These are phyloP conservation scores for Euwallacea similis DNA, from an alignment of 1,140 invertebrate genomes.

Conservation along the genomic window DNA sequence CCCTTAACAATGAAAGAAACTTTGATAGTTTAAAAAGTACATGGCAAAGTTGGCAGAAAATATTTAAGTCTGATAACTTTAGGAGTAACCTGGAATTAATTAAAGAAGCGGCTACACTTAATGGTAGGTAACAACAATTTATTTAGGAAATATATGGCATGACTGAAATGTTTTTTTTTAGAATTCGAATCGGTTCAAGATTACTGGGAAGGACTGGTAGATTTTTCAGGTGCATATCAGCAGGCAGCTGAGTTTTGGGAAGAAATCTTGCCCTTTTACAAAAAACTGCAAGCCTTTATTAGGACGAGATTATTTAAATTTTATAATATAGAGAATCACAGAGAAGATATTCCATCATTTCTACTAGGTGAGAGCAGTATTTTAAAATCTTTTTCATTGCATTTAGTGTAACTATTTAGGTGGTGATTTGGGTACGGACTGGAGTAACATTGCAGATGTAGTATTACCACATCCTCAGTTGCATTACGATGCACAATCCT, in stretches of 20 bases:
- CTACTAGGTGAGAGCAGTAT: constrained; percentile 54
- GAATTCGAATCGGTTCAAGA: constrained; percentile 53
- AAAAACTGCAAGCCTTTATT: constrained; percentile 61
- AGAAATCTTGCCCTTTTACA: constrained; percentile 58
- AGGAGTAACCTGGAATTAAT: constrained; percentile 58
- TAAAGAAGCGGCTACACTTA: constrained; percentile 59
- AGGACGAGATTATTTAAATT: constrained; percentile 49
- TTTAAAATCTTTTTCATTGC: constrained; percentile 31
- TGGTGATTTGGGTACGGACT: constrained; percentile 62
- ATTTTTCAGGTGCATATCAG: constrained; percentile 58
- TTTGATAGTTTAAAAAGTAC: constrained; percentile 49
- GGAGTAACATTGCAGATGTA: constrained; percentile 61
- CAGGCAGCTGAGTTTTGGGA: constrained; percentile 59
- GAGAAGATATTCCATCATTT: constrained; percentile 56
- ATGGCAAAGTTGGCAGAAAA: constrained; percentile 52
- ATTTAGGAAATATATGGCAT: background rate
- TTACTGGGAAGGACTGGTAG: constrained; percentile 64
- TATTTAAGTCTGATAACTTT: constrained; percentile 54
- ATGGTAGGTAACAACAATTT: constrained; percentile 54
- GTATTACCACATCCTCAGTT: constrained; percentile 59
- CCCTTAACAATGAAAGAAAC: constrained; percentile 34
- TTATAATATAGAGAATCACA: constrained; percentile 45
- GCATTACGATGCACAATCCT: constrained; percentile 60
- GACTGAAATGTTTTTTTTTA: constrained; percentile 31
- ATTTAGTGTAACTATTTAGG: constrained; percentile 48